Conservation (phyloP, 1,140 invertebrate species). For the Teleopsis dalmanni region DNA sequence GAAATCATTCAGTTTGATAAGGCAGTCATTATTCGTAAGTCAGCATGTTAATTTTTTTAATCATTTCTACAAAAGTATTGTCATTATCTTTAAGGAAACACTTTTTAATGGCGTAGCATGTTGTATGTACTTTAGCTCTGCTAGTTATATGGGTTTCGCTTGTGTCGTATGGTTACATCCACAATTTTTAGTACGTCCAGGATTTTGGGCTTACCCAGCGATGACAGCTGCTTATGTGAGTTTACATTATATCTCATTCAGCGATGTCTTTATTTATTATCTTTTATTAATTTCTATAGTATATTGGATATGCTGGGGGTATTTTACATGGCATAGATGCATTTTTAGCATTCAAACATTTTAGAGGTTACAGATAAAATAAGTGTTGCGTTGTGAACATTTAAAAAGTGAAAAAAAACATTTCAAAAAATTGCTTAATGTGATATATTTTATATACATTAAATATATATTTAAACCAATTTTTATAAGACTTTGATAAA, state of each 20-base stretch:
- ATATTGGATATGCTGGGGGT: conserved; percentile 62
- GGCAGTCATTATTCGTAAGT: conserved; percentile 73
- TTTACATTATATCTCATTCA: conserved; percentile 18
- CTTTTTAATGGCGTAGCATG: conserved; percentile 67
- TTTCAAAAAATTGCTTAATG: too few species aligned
- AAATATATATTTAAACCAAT: too few species aligned
- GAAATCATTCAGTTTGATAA: conserved; percentile 62
- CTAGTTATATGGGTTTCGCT: conserved; percentile 66
- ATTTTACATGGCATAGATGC: conserved; percentile 65
- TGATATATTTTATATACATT: too few species aligned
- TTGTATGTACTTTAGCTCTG: conserved; percentile 65
- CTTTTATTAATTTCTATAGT: conserved; percentile 50
- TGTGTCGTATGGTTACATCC: conserved; percentile 67
- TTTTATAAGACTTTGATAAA: too few species aligned
- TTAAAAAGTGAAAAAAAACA: too few species aligned
- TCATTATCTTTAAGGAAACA: conserved; percentile 55
- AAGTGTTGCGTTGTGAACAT: too few species aligned
- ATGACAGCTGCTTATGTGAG: conserved; percentile 79
- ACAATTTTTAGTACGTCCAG: conserved; percentile 49
- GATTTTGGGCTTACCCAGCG: conserved; percentile 64
- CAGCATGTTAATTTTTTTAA: not conserved
- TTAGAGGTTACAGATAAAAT: conserved; percentile 53
- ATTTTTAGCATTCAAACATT: conserved; percentile 61
- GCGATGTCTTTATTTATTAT: not conserved
- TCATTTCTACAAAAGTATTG: not conserved